Evolutionary conservation across 2,797 vertebrate species (phyloP).

Genomic region (Psittacula echo): DNA sequence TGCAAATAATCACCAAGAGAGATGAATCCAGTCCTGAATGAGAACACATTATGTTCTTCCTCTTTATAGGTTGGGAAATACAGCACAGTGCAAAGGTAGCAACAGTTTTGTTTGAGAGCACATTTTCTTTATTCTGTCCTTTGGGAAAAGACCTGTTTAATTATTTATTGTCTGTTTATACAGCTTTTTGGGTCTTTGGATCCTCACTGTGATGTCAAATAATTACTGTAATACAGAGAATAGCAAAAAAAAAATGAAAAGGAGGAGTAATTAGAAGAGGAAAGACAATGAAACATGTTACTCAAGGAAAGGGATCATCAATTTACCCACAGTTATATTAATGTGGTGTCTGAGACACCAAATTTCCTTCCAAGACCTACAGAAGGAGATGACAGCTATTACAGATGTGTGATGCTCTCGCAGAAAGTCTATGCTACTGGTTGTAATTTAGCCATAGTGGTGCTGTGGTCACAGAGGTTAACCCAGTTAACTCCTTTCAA

Average conservation of each 20-base stretch:
- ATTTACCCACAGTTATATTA: slow-evolving; percentile 12
- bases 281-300: slow-evolving; percentile 31
- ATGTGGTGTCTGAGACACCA: slow-evolving; percentile 21
- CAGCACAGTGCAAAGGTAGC: not conserved
- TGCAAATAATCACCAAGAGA: not conserved
- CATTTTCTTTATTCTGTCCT: not conserved
- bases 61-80: not conserved
- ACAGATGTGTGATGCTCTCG: slow-evolving; percentile 8
- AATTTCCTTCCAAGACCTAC: slow-evolving; percentile 4
- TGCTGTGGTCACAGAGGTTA: slow-evolving; percentile 61
- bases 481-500: slow-evolving; percentile 55
- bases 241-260: not conserved
- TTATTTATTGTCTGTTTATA: not conserved
- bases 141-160: not conserved
- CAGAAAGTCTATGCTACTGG: slow-evolving; percentile 29
- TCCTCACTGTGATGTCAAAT: not conserved
- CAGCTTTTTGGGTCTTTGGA: not conserved
- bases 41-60: not conserved
- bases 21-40: not conserved
- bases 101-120: slow-evolving; percentile 2
- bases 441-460: slow-evolving; percentile 42
- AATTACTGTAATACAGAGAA: slow-evolving; percentile 3
- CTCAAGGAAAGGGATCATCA: slow-evolving; percentile 25
- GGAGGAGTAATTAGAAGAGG: not conserved
- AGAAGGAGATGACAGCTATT: slow-evolving; percentile 51